Percentiles rank a stretch among this genome's conserved stretches.
These are phyloP conservation scores for Elysia crispata DNA, from an alignment of 2,888 invertebrate genomes.

Conservation along the genomic window DNA sequence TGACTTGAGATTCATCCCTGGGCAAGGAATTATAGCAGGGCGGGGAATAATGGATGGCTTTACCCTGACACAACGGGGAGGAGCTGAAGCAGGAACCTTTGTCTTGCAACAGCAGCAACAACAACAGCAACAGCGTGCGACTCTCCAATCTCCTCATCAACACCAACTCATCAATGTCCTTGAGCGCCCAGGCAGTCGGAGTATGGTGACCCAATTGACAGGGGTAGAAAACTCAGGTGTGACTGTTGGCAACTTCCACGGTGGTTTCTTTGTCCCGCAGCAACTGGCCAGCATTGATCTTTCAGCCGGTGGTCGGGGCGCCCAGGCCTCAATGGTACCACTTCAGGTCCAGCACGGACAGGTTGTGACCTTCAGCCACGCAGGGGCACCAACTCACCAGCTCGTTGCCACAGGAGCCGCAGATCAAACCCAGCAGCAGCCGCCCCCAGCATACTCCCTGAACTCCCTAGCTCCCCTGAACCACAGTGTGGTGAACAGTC, in stretches of 20 bases:
- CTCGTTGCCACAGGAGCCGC: neutral
- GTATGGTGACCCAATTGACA: slow-evolving; percentile 26
- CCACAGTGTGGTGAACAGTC: slow-evolving; percentile 1
- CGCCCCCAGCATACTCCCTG: slow-evolving; percentile 28
- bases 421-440: neutral
- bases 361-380: neutral
- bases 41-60: neutral
- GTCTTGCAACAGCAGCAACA: slow-evolving; percentile 17
- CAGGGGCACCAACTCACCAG: neutral
- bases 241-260: slow-evolving; percentile 16
- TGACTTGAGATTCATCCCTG: too few relatives aligned
- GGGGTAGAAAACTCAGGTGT: slow-evolving; percentile 21
- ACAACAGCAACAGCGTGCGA: neutral
- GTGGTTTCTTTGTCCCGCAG: slow-evolving; percentile 1
- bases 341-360: neutral
- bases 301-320: neutral
- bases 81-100: slow-evolving; percentile 4
- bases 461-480: neutral
- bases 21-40: too few relatives aligned
- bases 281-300: slow-evolving; percentile 41
- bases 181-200: slow-evolving; percentile 36
- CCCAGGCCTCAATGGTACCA: neutral
- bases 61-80: neutral
- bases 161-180: slow-evolving; percentile 32
- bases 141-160: neutral